Base-by-base conservation (phyloP, 1,140 invertebrate species). In the Drosophila trapezifrons region DNA sequence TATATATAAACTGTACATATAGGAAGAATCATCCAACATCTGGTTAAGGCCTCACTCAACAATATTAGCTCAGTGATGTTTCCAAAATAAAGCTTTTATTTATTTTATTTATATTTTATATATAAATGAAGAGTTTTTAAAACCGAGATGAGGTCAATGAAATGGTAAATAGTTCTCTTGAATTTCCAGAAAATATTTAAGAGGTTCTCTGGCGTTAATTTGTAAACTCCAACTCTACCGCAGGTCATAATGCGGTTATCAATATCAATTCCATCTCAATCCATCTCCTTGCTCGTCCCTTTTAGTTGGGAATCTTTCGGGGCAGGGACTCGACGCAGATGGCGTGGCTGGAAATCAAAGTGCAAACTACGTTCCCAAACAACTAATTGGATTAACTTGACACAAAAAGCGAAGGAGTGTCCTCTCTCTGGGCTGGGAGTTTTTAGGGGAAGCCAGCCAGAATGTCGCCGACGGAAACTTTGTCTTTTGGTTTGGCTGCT, bases 371-470 rank as follows among this genome's bases (percentile, higher is more conserved):
- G 60, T 69, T 72, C 66, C 58, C 79, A 78, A 74, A 80, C 66
- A 67, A 84, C 72, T 87, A 87, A 87, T 87, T 87, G 83, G 83
- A 87, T 87, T 87, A 89, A 89, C 80, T 84, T 83, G 80, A 89
- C 84, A 80, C 72, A 76, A 73, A 79, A 78, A 75, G 59, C 63
- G 7, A 40, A 59, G 45, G 55, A 72, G 49, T 62, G 51, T 45
- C 18, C 17, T 18, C 40, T 13, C 47, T 13, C 47, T 47, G 15
- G n/a, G 45, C 12, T 12, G 22, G 20, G 17, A 60, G 47, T 17
- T 47, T 25, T 17, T 15, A 57, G 15, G n/a, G 32, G 43, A 9
- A 37, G 8, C 32, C 25, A 67, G 42, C 62, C 78, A 69, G 67
- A 77, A 81, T 65, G 82, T 80, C 59, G 75, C 58, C 70, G 75